Conservation (phyloP, 1,140 invertebrate genomes). For the Caenorhabditis brenneri region DNA sequence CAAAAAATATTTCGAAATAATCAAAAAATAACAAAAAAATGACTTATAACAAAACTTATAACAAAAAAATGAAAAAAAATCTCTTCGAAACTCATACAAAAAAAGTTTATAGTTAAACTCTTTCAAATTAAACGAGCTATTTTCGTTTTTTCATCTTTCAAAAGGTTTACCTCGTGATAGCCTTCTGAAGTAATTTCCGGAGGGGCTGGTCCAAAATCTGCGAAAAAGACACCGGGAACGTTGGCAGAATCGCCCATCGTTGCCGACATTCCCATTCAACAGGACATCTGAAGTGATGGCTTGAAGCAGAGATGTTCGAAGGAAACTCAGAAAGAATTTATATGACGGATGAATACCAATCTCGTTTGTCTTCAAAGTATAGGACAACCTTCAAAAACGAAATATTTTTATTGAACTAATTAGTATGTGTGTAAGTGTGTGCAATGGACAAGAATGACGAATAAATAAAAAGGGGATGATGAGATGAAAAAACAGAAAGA, state of each 20-base stretch:
- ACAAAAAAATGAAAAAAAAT: too few species aligned
- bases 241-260: constrained; percentile 14
- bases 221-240: constrained; percentile 42
- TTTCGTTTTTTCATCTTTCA: not conserved
- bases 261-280: constrained; percentile 26
- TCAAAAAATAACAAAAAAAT: too few species aligned
- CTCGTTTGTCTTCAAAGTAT: not conserved
- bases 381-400: not conserved
- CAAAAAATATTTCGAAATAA: too few species aligned
- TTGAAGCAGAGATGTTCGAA: not conserved
- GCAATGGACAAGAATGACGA: constrained; percentile 27
- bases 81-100: too few species aligned
- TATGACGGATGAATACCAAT: not conserved
- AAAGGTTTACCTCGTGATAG: constrained; percentile 42
- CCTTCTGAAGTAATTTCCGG: constrained; percentile 40
- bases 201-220: constrained; percentile 45
- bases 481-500: not conserved
- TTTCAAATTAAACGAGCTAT: too few species aligned
- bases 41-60: too few species aligned
- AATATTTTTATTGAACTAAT: constrained; percentile 41
- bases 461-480: not conserved
- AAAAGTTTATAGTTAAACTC: too few species aligned
- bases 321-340: not conserved
- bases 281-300: not conserved
- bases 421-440: constrained; percentile 4